These are phyloP conservation scores for Pachypanchax playfairii DNA, from an alignment of 2,113 vertebrate species.

Conservation along the genomic window DNA sequence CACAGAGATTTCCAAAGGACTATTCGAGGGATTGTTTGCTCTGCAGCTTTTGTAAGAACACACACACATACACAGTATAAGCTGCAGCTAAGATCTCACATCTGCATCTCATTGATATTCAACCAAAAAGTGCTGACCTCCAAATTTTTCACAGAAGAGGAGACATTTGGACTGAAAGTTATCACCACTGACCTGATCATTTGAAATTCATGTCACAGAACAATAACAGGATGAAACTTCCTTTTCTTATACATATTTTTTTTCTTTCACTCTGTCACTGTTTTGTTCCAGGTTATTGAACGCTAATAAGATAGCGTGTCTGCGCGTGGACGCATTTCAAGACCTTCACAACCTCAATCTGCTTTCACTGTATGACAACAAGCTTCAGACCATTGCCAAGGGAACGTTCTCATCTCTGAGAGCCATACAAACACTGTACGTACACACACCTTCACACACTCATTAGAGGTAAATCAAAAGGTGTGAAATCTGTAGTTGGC, in stretches of 20 bases:
- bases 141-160: conserved; percentile 43
- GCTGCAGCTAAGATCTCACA: conserved; percentile 17
- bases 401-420: conserved; percentile 94
- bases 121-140: conserved; percentile 39
- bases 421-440: conserved; percentile 97
- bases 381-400: conserved; percentile 98
- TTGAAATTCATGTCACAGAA: conserved; percentile 34
- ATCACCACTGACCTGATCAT: conserved; percentile 49
- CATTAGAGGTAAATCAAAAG: conserved; percentile 13
- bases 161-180: conserved; percentile 46
- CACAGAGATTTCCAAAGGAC: conserved; percentile 94
- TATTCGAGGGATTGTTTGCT: conserved; percentile 96
- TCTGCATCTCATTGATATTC: conserved; percentile 55
- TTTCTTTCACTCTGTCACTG: conserved; percentile 1
- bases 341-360: conserved; percentile 98
- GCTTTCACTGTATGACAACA: conserved; percentile 98
- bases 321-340: conserved; percentile 98
- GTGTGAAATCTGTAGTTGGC: background rate
- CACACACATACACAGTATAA: conserved; percentile 9
- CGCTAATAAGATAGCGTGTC: conserved; percentile 98
- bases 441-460: conserved; percentile 71
- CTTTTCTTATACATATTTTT: background rate
- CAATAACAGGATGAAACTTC: conserved; percentile 30
- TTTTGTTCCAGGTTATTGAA: conserved; percentile 89
- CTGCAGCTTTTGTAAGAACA: conserved; percentile 94